Evolutionary conservation across 2,113 vertebrate genomes (phyloP), one percentile per base, ranked within the genome.

Genomic region (Oncorhynchus nerka): DNA sequence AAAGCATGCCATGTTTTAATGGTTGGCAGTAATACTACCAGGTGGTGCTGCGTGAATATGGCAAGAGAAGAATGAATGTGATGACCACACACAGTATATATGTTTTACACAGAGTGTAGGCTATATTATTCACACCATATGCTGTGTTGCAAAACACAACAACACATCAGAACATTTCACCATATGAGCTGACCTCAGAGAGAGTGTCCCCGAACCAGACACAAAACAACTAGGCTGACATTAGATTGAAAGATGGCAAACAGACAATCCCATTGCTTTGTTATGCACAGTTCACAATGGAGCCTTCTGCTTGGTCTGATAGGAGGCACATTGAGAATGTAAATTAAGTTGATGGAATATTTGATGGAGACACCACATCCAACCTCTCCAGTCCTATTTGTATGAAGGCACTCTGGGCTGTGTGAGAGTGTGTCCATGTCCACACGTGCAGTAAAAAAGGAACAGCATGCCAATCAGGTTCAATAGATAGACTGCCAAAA

Each of bases 1-100:
- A 79, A 84, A 83, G 78, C 80, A 70, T 85, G 85, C 84, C 80
- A 74, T 70, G 66, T 69, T 84, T 78, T 79, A 87, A 85, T 80
- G 79, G 84, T 61, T 59, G 78, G 61, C 72, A 49, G 62, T 70
- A 51, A 88, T 69, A 57, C 70, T 74, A 69, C 66, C 68, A 78
- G 77, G 77, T 75, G 76, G 71, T 68, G 74, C 9, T 68, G 59
- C 71, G 67, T 67, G 68, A 34, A 78, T 34, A 8, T 66, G 75
- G 76, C 71, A 51, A 70, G 77, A 81, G 80, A 81, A 86, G 51
- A 88, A 71, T 5, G 30, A 55, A 72, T 62, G 49, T 55, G 45
- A 71, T 30, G 65, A 67, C 5, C 13, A 26, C 30, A 30, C 22
- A 68, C 67, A 68, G 12, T 5, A 6, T 30, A 67, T 34, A 12